These are phyloP conservation scores for Hirtodrosophila alboralis DNA, from an alignment of 2,888 invertebrate species.

Conservation along the genomic window DNA sequence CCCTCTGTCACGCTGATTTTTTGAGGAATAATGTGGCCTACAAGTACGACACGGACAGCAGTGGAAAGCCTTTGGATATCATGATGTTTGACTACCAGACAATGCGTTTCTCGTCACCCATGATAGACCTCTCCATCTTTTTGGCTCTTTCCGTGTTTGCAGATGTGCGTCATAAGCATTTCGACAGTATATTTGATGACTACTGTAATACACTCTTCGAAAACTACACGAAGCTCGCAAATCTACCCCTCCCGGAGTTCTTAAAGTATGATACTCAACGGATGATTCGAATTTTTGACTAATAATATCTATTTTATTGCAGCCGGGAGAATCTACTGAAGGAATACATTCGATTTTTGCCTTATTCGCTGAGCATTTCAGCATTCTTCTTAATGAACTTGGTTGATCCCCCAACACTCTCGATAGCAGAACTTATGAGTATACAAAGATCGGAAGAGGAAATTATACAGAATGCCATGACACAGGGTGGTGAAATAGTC, in stretches of 20 bases:
- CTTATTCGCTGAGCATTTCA: constrained; percentile 71
- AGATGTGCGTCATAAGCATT: constrained; percentile 74
- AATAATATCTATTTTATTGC: constrained; percentile 4
- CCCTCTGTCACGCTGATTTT: constrained; percentile 83
- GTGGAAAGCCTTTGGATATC: constrained; percentile 65
- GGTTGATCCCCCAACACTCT: constrained; percentile 58
- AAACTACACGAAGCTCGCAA: constrained; percentile 41
- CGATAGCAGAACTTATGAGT: constrained; percentile 56
- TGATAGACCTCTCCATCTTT: constrained; percentile 81
- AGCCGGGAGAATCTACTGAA: constrained; percentile 74
- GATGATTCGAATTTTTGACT: background rate
- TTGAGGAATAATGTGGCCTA: constrained; percentile 83
- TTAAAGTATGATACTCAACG: constrained; percentile 61
- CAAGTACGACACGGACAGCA: constrained; percentile 67
- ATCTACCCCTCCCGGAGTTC: constrained; percentile 64
- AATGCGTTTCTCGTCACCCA: constrained; percentile 81
- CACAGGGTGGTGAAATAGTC: constrained; percentile 77
- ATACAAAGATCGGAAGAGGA: constrained; percentile 37
- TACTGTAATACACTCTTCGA: constrained; percentile 72
- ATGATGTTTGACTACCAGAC: constrained; percentile 84
- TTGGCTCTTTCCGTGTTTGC: constrained; percentile 73
- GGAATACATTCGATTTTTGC: constrained; percentile 80
- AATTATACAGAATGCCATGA: constrained; percentile 44
- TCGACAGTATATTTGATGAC: constrained; percentile 75
- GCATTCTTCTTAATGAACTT: constrained; percentile 71